These are phyloP conservation scores for Holothuria scabra DNA, from an alignment of 53 echinoderm and acorn worm species.

Conservation along the genomic window DNA sequence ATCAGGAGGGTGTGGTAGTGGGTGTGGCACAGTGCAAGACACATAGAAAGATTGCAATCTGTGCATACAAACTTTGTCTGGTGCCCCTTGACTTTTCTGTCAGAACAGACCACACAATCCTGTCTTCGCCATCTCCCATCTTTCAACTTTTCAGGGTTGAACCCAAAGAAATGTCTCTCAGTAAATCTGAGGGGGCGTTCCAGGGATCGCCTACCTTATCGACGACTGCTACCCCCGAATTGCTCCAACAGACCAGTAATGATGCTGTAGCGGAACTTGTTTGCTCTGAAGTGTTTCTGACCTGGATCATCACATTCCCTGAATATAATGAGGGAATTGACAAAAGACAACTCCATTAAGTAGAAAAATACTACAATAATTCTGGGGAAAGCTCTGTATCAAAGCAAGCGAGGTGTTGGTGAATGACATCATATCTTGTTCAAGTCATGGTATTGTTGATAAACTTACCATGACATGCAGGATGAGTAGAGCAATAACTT, in stretches of 20 bases:
- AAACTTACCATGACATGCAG: too few species aligned
- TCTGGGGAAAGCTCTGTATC: too few species aligned
- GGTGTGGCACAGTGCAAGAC: slow-evolving; percentile 47
- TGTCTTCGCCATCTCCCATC: slow-evolving; percentile 32
- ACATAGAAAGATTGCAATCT: slow-evolving; percentile 42
- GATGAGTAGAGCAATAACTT: too few species aligned
- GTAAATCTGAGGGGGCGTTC: slow-evolving; percentile 41
- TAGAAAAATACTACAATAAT: background rate
- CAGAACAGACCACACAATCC: slow-evolving; percentile 56
- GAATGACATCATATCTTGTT: too few species aligned
- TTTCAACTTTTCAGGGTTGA: slow-evolving; percentile 11
- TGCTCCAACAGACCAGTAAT: too few species aligned
- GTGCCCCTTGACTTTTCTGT: slow-evolving; percentile 49
- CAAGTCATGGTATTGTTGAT: too few species aligned
- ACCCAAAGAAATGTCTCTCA: slow-evolving; percentile 16
- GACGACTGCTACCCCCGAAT: too few species aligned
- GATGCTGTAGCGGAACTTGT: too few species aligned
- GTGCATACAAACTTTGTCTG: slow-evolving; percentile 43
- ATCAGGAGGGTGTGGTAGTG: slow-evolving; percentile 52
- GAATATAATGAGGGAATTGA: slow-evolving; percentile 2
- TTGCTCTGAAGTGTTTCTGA: too few species aligned
- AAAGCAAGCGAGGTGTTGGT: too few species aligned
- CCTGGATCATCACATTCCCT: too few species aligned
- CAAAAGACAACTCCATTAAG: background rate
- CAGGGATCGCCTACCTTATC: slow-evolving; percentile 39